These are phyloP conservation scores for Denticeps clupeoides DNA, from an alignment of 2,797 vertebrate species.

Conservation along the genomic window DNA sequence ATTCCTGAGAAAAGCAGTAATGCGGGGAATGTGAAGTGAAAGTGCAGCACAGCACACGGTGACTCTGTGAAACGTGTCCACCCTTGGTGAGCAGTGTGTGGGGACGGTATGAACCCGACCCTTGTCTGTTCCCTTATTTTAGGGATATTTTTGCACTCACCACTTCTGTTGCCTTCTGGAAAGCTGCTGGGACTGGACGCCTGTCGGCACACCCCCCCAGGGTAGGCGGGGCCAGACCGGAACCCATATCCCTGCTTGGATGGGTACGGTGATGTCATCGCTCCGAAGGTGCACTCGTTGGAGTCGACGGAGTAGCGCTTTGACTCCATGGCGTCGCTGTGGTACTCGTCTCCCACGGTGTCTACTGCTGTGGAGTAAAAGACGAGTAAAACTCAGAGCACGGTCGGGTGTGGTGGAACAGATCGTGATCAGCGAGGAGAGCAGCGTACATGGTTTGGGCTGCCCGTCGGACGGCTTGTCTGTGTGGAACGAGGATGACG, in stretches of 20 bases:
- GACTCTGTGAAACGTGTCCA: too few relatives aligned
- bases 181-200: conserved; percentile 62
- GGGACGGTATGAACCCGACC: too few relatives aligned
- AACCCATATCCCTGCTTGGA: conserved; percentile 56
- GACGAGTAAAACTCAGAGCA: neutral
- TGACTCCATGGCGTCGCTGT: conserved; percentile 51
- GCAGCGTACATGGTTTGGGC: neutral
- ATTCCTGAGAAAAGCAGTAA: neutral
- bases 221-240: conserved; percentile 47
- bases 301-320: conserved; percentile 63
- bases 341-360: conserved; percentile 26
- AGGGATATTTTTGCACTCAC: conserved; percentile 55
- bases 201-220: conserved; percentile 54
- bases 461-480: conserved; percentile 56
- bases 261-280: conserved; percentile 57
- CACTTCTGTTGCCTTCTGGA: conserved; percentile 74
- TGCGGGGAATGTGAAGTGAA: too few relatives aligned
- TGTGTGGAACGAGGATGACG: conserved; percentile 46
- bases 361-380: conserved; percentile 2
- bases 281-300: conserved; percentile 59
- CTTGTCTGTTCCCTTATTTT: neutral
- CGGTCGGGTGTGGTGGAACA: neutral
- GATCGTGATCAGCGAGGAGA: too few relatives aligned
- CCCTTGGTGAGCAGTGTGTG: too few relatives aligned
- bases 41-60: too few relatives aligned